A percentile compares a stretch with the other conserved stretches of the same genome.
Conservation (phyloP, 2,797 vertebrate species). For the Hylomyscus alleni region DNA sequence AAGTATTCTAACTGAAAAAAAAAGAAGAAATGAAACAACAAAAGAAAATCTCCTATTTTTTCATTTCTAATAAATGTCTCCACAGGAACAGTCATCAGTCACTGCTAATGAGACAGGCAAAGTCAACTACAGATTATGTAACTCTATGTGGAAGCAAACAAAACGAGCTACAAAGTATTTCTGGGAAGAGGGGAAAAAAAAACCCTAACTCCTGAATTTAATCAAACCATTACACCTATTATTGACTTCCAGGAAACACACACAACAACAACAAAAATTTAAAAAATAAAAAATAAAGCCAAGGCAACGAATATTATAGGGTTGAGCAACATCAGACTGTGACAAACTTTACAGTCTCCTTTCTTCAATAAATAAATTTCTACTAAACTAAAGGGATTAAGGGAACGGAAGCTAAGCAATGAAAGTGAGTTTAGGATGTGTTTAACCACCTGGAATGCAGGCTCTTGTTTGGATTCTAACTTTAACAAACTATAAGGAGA, state of each 20-base stretch:
- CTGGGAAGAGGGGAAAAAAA: background rate
- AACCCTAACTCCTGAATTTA: background rate
- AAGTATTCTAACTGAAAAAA: background rate
- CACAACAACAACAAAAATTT: background rate
- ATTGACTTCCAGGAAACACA: background rate
- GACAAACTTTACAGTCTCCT: background rate
- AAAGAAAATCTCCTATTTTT: background rate
- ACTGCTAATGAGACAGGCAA: background rate
- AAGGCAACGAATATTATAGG: background rate
- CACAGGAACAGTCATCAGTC: background rate
- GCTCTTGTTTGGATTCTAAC: background rate
- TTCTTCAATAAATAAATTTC: constrained; percentile 47
- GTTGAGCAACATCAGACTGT: background rate
- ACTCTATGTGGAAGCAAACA: background rate
- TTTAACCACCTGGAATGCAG: constrained; percentile 11
- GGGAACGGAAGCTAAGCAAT: background rate
- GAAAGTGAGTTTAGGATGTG: constrained; percentile 34
- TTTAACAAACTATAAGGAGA: constrained; percentile 29
- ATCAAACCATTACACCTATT: background rate
- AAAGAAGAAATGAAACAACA: background rate
- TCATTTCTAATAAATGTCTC: background rate
- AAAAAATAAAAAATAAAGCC: background rate
- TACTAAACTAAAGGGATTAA: background rate
- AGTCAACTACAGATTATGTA: background rate
- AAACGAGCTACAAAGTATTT: background rate